Percentiles rank a stretch among this genome's conserved stretches.
Conservation (phyloP, 1,140 invertebrate species). For the Lepidurus couesii region DNA sequence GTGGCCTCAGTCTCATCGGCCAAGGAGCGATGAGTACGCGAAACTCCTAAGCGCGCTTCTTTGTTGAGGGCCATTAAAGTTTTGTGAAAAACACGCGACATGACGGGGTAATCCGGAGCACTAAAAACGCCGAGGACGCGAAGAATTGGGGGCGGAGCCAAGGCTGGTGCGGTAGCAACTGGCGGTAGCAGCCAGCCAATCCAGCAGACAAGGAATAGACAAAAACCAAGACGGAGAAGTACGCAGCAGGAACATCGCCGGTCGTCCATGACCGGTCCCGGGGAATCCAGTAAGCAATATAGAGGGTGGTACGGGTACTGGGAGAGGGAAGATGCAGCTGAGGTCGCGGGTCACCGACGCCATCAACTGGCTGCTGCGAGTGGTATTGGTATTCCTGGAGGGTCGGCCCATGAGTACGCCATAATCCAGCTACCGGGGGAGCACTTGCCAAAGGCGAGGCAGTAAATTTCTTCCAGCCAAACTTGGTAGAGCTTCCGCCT, state of each 20-base stretch:
- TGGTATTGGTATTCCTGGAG: background rate
- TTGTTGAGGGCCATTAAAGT: slow-evolving; percentile 33
- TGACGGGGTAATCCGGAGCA: slow-evolving; percentile 13
- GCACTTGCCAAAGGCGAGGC: background rate
- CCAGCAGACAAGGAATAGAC: background rate
- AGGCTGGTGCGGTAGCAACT: background rate
- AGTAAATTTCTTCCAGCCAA: background rate
- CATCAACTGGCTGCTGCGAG: background rate
- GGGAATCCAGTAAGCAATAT: background rate
- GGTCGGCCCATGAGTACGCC: background rate
- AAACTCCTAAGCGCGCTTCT: slow-evolving; percentile 16
- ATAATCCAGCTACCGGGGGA: background rate
- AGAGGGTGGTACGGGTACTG: background rate
- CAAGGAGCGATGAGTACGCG: slow-evolving; percentile 1
- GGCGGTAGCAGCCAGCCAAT: background rate
- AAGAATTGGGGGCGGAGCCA: background rate
- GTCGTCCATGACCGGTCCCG: background rate
- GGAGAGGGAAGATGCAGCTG: background rate
- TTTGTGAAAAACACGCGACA: slow-evolving; percentile 32
- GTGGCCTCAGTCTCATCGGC: background rate
- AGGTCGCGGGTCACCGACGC: background rate
- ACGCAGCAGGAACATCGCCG: background rate
- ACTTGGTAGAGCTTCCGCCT: no score
- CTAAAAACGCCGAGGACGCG: slow-evolving; percentile 28
- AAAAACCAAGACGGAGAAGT: background rate